Evolutionary conservation across 2,113 vertebrate genomes (phyloP), one percentile per base, ranked within the genome.

Genomic region (Plecturocebus donacophilus): DNA sequence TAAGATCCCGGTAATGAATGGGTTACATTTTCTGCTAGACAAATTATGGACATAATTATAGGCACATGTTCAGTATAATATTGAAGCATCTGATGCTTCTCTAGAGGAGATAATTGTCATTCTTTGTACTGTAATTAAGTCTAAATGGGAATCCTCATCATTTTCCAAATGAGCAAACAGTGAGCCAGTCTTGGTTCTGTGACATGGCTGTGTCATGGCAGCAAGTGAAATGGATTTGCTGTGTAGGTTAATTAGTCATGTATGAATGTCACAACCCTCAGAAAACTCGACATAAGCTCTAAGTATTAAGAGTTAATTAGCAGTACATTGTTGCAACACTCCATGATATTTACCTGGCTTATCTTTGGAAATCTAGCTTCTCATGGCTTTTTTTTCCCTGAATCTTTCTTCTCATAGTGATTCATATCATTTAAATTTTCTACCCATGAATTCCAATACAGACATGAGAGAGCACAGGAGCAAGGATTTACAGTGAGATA

Each of bases 121-220:
- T 98, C 98, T 99, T 99, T 99, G 98, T 98, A 98, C 98, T 98
- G 97, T 98, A 98, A 99, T 99, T 99, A 99, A 98, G 96, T 97
- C 96, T 98, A 98, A 99, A 98, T 98, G 96, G 98, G 97, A 98
- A 98, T 96, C 97, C 97, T 98, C 98, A 98, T 98, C 91, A 49
- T 98, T 98, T 98, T 98, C 98, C 98, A 98, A 99, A 98, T 98
- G 98, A 99, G 97, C 97, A 98, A 98, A 98, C 96, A 98, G 94
- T 95, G 92, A 98, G 97, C 89, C 96, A 87, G 95, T 76, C 95
- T 96, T 97, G 98, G 98, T 98, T 98, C n/a, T n/a, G n/a, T n/a
- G n/a, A n/a, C n/a, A n/a, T n/a, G 98, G 97, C 96, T 98, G 81
- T 66, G 91, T 96, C 97, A 81, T 97, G 97, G 87, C 94, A 97